Base-by-base conservation (phyloP, 2,113 vertebrate species). In the Manacus vitellinus region DNA sequence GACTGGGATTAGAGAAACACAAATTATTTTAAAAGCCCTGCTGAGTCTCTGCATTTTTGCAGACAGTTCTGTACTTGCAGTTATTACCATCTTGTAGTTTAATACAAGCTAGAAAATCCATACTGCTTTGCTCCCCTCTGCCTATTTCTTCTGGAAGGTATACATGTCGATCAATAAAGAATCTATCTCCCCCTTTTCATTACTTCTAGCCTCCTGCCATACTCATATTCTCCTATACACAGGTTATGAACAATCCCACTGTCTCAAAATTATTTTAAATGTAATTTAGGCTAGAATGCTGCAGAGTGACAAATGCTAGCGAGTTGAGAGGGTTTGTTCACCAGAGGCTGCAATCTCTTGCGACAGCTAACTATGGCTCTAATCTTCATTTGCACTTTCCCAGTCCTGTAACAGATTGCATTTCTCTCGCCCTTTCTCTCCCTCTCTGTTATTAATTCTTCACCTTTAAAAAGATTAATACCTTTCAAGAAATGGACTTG, bases 381-480 rank as follows among this genome's bases (percentile, higher is more conserved):
- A 70, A 89, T 97, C 97, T 97, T 96, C 92, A 95, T 97, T 97
- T 98, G 95, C 65, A 59, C 91, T 92, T 49, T 95, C 73, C 66
- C n/a, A 35, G 89, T 92, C 86, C 95, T 96, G 94, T 88, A 94
- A 89, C 88, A 95, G 73, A 88, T 94, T 93, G 67, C 76, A 83
- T 85, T 95, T 63, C 85, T 92, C 65, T 96, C 74, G 80, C n/a
- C 46, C 74, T 62, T 94, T 95, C 92, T 84, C 93, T 95, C 81
- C 96, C 81, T 78, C 61, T 73, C 43, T 15, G 89, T 96, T 95
- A 94, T 97, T 96, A 97, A 65, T 97, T 97, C 96, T 94, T 96
- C 82, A 85, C 94, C 96, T 95, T 97, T 97, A 95, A 97, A 95
- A 91, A 95, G 89, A 93, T 88, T 96, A 97, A 97, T 96, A 96